Conservation (phyloP, 2,113 vertebrate genomes). For the Spea bombifrons region DNA sequence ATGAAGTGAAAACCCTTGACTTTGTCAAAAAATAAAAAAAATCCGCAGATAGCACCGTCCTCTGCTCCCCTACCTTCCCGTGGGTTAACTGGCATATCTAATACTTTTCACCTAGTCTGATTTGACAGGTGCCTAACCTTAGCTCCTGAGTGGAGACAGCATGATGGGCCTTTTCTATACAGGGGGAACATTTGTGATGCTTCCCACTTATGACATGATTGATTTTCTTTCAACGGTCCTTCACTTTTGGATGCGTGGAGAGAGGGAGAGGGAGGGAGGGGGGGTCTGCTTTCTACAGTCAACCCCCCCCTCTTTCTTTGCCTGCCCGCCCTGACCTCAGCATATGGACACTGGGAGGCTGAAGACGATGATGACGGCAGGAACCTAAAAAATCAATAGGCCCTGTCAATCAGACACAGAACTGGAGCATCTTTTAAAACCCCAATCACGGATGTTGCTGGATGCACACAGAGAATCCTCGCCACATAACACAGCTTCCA, state of each 20-base stretch:
- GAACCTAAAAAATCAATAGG: constrained; percentile 85
- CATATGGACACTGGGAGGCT: constrained; percentile 78
- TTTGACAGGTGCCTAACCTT: constrained; percentile 80
- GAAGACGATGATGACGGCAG: constrained; percentile 81
- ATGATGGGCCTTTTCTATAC: constrained; percentile 75
- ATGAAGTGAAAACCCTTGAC: constrained; percentile 61
- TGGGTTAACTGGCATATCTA: constrained; percentile 79
- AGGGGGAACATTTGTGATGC: constrained; percentile 75
- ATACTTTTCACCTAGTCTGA: constrained; percentile 74
- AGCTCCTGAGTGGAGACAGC: constrained; percentile 73
- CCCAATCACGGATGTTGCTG: constrained; percentile 72
- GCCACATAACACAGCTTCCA: constrained; percentile 63
- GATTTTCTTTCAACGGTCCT: constrained; percentile 90
- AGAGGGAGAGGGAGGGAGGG: constrained; percentile 56
- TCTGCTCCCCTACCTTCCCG: constrained; percentile 57
- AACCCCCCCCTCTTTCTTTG: neutral
- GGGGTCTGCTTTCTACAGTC: constrained; percentile 10
- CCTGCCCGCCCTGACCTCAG: constrained; percentile 75
- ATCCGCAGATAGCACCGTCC: constrained; percentile 53
- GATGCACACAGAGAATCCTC: constrained; percentile 37
- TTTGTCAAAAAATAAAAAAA: constrained; percentile 61
- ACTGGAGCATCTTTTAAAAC: constrained; percentile 78
- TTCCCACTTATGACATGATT: constrained; percentile 89
- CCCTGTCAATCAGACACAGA: constrained; percentile 75
- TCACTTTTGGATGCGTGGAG: constrained; percentile 76